Conservation (phyloP, 1,140 invertebrate genomes). For the Elymnias hypermnestra region DNA sequence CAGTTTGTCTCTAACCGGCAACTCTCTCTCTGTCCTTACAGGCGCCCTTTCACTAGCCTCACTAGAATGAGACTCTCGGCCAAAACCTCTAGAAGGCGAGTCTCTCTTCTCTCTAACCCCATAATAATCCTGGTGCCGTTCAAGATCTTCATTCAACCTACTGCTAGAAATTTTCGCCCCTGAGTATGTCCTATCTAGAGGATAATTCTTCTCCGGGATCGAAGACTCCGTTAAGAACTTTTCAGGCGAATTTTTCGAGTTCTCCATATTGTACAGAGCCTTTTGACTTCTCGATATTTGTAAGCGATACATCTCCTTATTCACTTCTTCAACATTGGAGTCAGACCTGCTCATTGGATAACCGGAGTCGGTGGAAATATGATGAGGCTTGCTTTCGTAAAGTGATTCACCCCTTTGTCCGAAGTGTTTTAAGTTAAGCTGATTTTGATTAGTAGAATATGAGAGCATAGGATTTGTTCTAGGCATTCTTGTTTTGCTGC, state of each 20-base stretch:
- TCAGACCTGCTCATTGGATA: slow-evolving; percentile 69
- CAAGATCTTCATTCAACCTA: slow-evolving; percentile 65
- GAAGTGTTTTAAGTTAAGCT: slow-evolving; percentile 69
- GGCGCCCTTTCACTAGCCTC: slow-evolving; percentile 51
- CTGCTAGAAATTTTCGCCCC: slow-evolving; percentile 69
- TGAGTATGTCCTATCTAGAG: slow-evolving; percentile 68
- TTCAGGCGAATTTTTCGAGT: slow-evolving; percentile 59
- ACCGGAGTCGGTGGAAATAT: slow-evolving; percentile 60
- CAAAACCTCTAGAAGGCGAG: slow-evolving; percentile 50
- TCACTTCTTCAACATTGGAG: slow-evolving; percentile 72
- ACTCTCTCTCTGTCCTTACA: slow-evolving; percentile 38
- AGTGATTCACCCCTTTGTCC: slow-evolving; percentile 64
- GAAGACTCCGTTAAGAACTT: slow-evolving; percentile 62
- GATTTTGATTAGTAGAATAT: slow-evolving; percentile 68
- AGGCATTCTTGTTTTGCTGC: slow-evolving; percentile 67
- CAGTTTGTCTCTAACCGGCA: slow-evolving; percentile 44
- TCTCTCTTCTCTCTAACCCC: slow-evolving; percentile 49
- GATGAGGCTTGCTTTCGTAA: slow-evolving; percentile 66
- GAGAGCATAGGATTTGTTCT: slow-evolving; percentile 75
- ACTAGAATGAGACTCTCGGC: slow-evolving; percentile 52
- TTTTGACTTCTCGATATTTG: slow-evolving; percentile 74
- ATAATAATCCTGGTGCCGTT: slow-evolving; percentile 63
- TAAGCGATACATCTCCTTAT: slow-evolving; percentile 74
- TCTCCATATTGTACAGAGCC: slow-evolving; percentile 68
- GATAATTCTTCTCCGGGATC: slow-evolving; percentile 67